These are phyloP conservation scores for Geopemphigus sp. DNA, from an alignment of 1,140 invertebrate genomes.

Conservation along the genomic window DNA sequence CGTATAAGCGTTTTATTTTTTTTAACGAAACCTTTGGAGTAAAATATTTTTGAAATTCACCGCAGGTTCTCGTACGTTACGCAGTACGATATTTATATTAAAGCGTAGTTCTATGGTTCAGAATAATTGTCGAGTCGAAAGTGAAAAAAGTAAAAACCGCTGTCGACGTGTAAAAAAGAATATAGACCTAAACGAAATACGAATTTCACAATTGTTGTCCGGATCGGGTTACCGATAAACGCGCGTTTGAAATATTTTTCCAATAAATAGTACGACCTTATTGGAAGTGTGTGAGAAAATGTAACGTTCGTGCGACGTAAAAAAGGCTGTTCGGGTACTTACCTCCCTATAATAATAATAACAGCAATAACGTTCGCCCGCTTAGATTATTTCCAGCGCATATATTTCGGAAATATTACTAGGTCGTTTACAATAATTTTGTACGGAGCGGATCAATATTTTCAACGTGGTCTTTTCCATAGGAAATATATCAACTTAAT, in stretches of 20 bases:
- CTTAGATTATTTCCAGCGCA: neutral
- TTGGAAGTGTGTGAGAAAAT: constrained; percentile 2
- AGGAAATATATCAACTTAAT: constrained; percentile 3
- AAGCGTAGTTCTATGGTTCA: too few species aligned
- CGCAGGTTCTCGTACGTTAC: too few species aligned
- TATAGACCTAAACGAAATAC: neutral
- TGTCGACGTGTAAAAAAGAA: neutral
- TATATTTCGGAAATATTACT: neutral
- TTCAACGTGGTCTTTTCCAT: neutral
- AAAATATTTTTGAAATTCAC: constrained; percentile 7
- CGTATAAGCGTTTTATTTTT: neutral
- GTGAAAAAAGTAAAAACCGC: too few species aligned
- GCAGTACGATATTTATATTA: too few species aligned
- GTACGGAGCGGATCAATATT: neutral
- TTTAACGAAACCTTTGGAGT: neutral
- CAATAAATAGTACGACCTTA: neutral
- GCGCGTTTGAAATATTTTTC: neutral
- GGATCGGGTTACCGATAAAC: neutral
- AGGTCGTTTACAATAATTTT: constrained; percentile 2
- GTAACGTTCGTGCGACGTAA: neutral
- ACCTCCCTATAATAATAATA: too few species aligned
- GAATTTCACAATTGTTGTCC: neutral
- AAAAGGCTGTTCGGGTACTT: neutral
- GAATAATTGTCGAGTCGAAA: too few species aligned
- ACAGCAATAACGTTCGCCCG: neutral